A percentile compares a stretch with the other conserved stretches of the same genome.
Conservation (phyloP, 2,888 invertebrate genomes). For the Rotaria sp. region DNA sequence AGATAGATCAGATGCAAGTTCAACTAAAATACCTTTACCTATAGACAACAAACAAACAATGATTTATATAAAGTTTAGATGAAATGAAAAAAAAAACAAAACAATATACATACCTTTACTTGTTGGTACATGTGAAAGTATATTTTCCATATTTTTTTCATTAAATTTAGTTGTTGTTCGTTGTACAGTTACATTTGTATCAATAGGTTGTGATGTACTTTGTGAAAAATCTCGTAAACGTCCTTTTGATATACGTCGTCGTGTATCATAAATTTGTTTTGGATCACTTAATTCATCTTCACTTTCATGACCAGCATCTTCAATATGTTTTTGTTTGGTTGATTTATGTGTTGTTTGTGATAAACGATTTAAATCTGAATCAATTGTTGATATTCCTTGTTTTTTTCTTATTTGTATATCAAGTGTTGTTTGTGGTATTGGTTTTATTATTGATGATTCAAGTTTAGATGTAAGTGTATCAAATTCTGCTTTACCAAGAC, state of each 20-base stretch:
- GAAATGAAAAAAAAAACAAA: not conserved
- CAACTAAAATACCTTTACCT: not conserved
- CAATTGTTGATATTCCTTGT: not conserved
- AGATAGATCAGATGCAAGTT: not conserved
- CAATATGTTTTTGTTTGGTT: not conserved
- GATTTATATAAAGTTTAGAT: too few relatives aligned
- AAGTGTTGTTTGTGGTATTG: not conserved
- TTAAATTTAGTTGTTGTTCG: slow-evolving; percentile 13
- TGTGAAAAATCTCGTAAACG: slow-evolving; percentile 5
- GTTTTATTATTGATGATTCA: not conserved
- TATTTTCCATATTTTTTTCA: slow-evolving; percentile 17
- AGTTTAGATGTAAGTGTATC: not conserved
- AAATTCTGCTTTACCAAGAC: not conserved
- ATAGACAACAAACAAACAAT: not conserved
- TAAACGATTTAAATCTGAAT: not conserved
- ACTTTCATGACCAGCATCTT: not conserved
- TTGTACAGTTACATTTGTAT: not conserved
- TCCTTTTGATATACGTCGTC: not conserved
- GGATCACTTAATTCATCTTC: slow-evolving; percentile 19
- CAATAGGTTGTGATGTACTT: not conserved
- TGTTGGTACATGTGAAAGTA: not conserved
- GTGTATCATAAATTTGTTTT: not conserved
- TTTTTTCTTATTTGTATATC: not conserved
- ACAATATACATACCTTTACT: not conserved
- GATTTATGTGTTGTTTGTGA: not conserved